phyloP scores from a whole-genome alignment of 2,113 vertebrate genomes.

The Carlito syrichta region DNA sequence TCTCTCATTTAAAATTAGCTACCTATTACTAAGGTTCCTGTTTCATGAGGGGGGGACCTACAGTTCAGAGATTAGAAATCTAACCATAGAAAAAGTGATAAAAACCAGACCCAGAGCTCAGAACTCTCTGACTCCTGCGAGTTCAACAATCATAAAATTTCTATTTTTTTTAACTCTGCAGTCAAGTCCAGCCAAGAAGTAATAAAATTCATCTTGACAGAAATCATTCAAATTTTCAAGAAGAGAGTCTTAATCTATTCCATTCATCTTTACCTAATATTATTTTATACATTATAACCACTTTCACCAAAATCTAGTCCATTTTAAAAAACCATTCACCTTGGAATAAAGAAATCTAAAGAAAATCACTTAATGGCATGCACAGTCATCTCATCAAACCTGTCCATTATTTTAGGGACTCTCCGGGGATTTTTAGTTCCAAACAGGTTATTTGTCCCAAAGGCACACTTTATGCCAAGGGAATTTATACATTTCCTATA shows the following conservation, averaged over 20 bases:
- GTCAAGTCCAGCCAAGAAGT: neutral
- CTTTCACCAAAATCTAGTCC: neutral
- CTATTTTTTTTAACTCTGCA: neutral
- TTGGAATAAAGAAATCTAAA: neutral
- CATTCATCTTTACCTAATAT: neutral
- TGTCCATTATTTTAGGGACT: neutral
- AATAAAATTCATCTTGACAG: neutral
- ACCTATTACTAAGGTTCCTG: neutral
- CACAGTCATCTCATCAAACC: neutral
- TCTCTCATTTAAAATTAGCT: neutral
- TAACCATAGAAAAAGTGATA: neutral
- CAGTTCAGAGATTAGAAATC: neutral
- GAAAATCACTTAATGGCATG: neutral
- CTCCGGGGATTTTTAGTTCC: neutral
- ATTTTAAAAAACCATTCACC: constrained; percentile 16
- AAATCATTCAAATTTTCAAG: neutral
- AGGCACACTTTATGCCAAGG: neutral
- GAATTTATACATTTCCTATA: neutral
- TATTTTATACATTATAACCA: neutral
- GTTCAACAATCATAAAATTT: neutral
- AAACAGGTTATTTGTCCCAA: constrained; percentile 4
- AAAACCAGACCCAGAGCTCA: neutral
- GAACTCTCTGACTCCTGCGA: neutral
- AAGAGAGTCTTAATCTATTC: neutral
- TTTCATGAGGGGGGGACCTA: neutral